A percentile compares a stretch with the other conserved stretches of the same genome.
Conservation (phyloP, 1,140 invertebrate genomes). For the Dufourea novaeangliae region DNA sequence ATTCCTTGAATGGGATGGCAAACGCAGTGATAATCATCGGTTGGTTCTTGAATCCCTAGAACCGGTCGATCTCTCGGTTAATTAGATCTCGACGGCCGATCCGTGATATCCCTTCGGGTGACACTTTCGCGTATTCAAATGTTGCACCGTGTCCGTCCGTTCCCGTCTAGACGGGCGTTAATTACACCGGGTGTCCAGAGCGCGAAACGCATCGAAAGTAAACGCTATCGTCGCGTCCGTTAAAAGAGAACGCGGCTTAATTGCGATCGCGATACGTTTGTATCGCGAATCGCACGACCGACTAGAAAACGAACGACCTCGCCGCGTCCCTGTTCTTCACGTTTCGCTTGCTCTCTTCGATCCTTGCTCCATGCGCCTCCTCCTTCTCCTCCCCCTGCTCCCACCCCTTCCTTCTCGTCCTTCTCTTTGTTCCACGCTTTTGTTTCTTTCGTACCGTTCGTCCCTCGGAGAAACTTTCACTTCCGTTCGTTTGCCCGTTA, state of each 20-base stretch:
- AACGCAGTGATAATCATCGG: background rate
- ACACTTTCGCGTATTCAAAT: constrained; percentile 40
- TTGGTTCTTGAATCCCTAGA: too few relatives aligned
- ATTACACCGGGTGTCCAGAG: constrained; percentile 34
- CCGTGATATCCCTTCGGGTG: background rate
- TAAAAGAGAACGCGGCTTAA: constrained; percentile 50
- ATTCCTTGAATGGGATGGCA: too few relatives aligned
- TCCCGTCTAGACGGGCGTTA: constrained; percentile 35
- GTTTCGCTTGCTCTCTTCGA: background rate
- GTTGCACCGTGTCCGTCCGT: background rate
- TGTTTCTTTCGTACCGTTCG: constrained; percentile 11
- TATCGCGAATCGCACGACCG: constrained; percentile 40
- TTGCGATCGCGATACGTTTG: constrained; percentile 57
- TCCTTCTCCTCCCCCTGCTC: background rate
- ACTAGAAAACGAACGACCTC: constrained; percentile 46
- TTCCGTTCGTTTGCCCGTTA: background rate
- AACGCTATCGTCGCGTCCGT: constrained; percentile 18
- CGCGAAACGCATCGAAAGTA: constrained; percentile 45
- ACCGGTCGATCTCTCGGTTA: constrained; percentile 6
- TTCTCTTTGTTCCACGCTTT: background rate
- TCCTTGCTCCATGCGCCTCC: background rate
- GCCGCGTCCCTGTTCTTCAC: background rate
- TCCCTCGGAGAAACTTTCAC: constrained; percentile 47
- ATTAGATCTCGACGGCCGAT: constrained; percentile 34
- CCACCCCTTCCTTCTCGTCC: background rate